A percentile compares a stretch with the other conserved stretches of the same genome.
phyloP scores from a whole-genome alignment of 2,113 vertebrate species.

The Rhipidura dahli region DNA sequence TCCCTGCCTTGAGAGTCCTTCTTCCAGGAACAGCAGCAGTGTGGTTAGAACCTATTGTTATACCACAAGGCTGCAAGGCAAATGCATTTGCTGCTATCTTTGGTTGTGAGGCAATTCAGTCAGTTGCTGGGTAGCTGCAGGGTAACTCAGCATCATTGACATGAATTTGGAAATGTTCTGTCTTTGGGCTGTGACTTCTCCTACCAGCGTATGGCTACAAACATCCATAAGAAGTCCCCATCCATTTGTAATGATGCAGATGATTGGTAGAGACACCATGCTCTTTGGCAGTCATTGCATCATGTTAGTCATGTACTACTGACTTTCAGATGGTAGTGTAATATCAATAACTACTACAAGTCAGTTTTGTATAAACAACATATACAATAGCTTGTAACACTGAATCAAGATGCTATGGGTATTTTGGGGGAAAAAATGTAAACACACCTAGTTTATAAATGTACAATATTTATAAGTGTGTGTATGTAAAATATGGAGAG shows the following conservation, averaged over 20 bases:
- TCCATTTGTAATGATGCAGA: not conserved
- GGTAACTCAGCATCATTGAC: not conserved
- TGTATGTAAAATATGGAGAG: not conserved
- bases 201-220: fast-evolving
- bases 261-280: not conserved
- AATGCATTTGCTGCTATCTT: not conserved
- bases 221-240: not conserved
- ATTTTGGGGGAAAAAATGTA: not conserved
- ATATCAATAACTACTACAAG: not conserved
- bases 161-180: not conserved
- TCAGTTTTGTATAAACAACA: not conserved
- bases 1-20: not conserved
- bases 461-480: not conserved
- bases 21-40: conserved; percentile 22
- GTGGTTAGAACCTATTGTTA: not conserved
- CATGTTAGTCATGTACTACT: not conserved
- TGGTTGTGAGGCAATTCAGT: not conserved
- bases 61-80: not conserved
- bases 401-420: not conserved
- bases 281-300: not conserved
- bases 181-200: not conserved
- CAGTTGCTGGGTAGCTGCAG: not conserved
- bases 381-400: not conserved
- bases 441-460: not conserved
- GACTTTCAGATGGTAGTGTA: not conserved